These are phyloP conservation scores for Eristalinus sepulchralis DNA, from an alignment of 2,888 invertebrate species.

Conservation along the genomic window DNA sequence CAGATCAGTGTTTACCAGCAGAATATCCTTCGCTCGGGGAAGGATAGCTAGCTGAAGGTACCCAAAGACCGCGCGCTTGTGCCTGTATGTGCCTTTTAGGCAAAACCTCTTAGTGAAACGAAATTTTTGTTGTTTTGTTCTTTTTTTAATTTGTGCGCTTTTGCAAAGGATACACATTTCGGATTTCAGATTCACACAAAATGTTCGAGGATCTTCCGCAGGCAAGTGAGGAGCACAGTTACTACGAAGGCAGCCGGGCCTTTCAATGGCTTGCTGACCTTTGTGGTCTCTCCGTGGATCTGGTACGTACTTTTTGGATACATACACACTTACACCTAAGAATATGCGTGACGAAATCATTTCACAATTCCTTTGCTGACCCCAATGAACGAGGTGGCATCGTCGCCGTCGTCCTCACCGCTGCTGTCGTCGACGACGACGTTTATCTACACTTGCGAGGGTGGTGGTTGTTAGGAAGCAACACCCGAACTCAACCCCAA, in stretches of 20 bases:
- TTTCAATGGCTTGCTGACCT: slow-evolving; percentile 86
- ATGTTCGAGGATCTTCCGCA: slow-evolving; percentile 51
- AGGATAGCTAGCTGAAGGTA: slow-evolving; percentile 51
- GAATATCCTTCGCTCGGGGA: slow-evolving; percentile 62
- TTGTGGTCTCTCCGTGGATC: slow-evolving; percentile 88
- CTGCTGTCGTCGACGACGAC: slow-evolving; percentile 1
- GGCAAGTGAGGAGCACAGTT: slow-evolving; percentile 44
- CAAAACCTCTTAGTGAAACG: slow-evolving; percentile 20
- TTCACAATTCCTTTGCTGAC: slow-evolving; percentile 37
- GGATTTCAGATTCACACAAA: slow-evolving; percentile 1
- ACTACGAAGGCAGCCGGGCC: slow-evolving; percentile 87
- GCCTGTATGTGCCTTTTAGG: slow-evolving; percentile 15
- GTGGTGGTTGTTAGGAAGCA: slow-evolving; percentile 41
- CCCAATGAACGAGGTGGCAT: slow-evolving; percentile 24
- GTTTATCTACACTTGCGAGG: slow-evolving; percentile 38
- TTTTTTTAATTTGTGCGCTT: slow-evolving; percentile 7
- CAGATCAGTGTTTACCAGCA: slow-evolving; percentile 43
- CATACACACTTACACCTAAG: slow-evolving; percentile 25
- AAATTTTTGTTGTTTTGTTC: neutral
- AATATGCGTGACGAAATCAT: slow-evolving; percentile 31
- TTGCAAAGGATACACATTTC: slow-evolving; percentile 3
- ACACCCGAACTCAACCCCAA: slow-evolving; percentile 39
- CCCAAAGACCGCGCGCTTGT: slow-evolving; percentile 14
- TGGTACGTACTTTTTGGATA: slow-evolving; percentile 83
- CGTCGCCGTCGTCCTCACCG: neutral